Percentiles rank a stretch among this genome's conserved stretches.
Evolutionary conservation across 2,797 vertebrate genomes (phyloP).

Genomic region (Coreius guichenoti): DNA sequence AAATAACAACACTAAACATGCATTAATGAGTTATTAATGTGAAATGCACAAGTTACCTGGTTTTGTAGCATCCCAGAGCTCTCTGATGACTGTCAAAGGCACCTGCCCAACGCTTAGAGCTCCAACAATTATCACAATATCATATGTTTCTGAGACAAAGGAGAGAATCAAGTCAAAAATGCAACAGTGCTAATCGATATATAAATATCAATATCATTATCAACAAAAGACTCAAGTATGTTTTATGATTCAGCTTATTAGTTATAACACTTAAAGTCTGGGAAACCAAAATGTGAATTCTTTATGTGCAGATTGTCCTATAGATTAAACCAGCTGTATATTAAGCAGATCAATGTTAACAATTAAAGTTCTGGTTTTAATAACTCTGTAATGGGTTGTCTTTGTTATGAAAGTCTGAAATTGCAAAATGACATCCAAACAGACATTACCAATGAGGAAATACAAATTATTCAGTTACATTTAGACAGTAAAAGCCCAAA

Average conservation of each 20-base stretch:
- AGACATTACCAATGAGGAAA: neutral
- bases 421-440: neutral
- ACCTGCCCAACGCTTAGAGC: slow-evolving; percentile 84
- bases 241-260: neutral
- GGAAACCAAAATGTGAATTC: neutral
- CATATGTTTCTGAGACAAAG: slow-evolving; percentile 75
- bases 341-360: neutral
- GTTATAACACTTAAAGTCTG: neutral
- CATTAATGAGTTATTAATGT: neutral
- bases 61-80: slow-evolving; percentile 83
- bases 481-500: neutral
- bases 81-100: slow-evolving; percentile 73
- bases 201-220: neutral
- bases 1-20: neutral
- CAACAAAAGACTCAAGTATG: neutral
- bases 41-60: slow-evolving; percentile 72
- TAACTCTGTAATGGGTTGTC: neutral
- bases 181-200: neutral
- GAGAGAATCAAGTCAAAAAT: slow-evolving; percentile 2
- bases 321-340: neutral
- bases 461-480: neutral
- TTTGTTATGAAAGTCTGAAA: neutral
- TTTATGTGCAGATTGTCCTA: neutral
- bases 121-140: slow-evolving; percentile 85
- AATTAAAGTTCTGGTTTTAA: neutral